Evolutionary conservation across 2,797 vertebrate species (phyloP).

Genomic region (Sebastes oblongus): DNA sequence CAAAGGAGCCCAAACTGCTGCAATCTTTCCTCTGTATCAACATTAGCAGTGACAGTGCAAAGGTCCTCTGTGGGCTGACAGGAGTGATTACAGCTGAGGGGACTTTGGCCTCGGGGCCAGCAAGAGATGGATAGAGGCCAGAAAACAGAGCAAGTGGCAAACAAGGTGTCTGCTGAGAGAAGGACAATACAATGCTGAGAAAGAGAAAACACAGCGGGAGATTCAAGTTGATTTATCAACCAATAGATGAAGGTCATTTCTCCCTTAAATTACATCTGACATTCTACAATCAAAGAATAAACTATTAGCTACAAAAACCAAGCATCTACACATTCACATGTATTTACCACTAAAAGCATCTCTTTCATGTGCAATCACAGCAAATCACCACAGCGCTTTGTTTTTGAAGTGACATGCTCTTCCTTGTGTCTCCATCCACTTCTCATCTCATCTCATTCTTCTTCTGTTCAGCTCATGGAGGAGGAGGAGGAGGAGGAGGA

Average conservation of each 20-base stretch:
- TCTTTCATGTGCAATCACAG: constrained; percentile 13
- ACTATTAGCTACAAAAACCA: neutral
- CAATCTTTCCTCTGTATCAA: neutral
- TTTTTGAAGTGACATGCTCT: constrained; percentile 28
- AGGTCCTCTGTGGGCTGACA: constrained; percentile 61
- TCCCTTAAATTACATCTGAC: neutral
- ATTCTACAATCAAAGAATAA: neutral
- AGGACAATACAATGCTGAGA: neutral
- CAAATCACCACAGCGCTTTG: constrained; percentile 6
- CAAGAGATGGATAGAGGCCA: constrained; percentile 49
- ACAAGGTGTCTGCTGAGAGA: constrained; percentile 44
- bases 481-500: too few relatives aligned
- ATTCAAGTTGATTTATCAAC: neutral
- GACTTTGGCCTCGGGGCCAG: constrained; percentile 58
- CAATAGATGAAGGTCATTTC: neutral
- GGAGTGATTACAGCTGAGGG: constrained; percentile 57
- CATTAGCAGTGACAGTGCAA: constrained; percentile 55
- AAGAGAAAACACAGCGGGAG: constrained; percentile 5
- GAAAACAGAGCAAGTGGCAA: constrained; percentile 42
- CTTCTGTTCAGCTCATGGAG: neutral
- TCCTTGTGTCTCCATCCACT: neutral
- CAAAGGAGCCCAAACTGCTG: constrained; percentile 1
- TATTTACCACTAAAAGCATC: constrained; percentile 7
- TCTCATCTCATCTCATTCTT: constrained; percentile 23
- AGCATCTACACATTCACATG: neutral